Conservation (phyloP, 2,888 invertebrate genomes). For the Ceramica pisi region DNA sequence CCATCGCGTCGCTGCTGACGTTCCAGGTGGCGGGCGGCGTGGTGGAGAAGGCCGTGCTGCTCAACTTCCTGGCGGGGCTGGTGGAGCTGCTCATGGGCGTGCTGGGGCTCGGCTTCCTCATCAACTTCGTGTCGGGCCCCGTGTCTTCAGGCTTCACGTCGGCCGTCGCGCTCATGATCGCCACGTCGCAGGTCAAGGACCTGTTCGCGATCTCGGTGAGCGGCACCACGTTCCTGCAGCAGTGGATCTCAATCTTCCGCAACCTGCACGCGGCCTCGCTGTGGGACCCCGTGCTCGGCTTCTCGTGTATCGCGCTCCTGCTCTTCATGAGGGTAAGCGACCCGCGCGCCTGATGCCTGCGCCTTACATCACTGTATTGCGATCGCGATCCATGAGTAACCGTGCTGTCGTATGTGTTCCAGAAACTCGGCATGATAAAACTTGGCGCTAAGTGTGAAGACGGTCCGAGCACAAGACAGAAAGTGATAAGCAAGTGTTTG, state of each 20-base stretch:
- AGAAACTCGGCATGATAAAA: conserved; percentile 92
- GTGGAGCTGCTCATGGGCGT: conserved; percentile 95
- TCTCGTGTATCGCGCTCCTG: conserved; percentile 93
- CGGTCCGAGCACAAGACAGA: conserved; percentile 90
- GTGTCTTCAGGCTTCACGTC: conserved; percentile 97
- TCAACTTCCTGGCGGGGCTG: conserved; percentile 94
- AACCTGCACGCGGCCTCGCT: conserved; percentile 92
- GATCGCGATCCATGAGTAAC: neutral
- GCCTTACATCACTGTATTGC: too few relatives aligned
- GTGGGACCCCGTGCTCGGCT: conserved; percentile 94
- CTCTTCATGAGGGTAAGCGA: conserved; percentile 94
- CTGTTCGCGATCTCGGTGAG: conserved; percentile 93
- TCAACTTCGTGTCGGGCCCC: conserved; percentile 97
- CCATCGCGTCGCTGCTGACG: conserved; percentile 96
- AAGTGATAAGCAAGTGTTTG: conserved; percentile 92
- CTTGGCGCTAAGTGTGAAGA: conserved; percentile 90
- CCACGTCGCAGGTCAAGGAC: conserved; percentile 97
- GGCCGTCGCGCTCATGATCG: conserved; percentile 96
- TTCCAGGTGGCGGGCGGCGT: conserved; percentile 94
- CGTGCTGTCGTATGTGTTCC: conserved; percentile 63
- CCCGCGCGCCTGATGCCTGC: neutral
- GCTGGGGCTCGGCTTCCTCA: conserved; percentile 95
- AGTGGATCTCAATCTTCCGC: conserved; percentile 93
- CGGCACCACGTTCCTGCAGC: conserved; percentile 94
- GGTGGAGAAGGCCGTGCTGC: conserved; percentile 93